Evolutionary conservation across 2,888 invertebrate species (phyloP).

Genomic region (Lasioglossum marginatum): DNA sequence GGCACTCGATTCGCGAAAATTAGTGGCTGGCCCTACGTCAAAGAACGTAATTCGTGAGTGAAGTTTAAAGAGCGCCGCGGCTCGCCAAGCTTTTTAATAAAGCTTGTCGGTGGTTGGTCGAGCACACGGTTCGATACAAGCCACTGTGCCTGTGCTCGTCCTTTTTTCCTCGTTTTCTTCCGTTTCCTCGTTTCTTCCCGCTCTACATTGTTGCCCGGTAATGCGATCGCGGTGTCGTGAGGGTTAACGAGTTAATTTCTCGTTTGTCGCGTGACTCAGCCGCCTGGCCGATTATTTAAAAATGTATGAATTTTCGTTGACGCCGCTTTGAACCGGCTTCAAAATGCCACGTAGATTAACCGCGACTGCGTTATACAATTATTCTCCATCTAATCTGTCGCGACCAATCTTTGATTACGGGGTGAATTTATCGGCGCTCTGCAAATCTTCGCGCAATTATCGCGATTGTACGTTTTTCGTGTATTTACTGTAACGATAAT

Average conservation of each 20-base stretch:
- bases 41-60: conserved; percentile 3
- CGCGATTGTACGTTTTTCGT: not conserved
- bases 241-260: conserved; percentile 57
- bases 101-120: conserved; percentile 7
- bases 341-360: conserved; percentile 33
- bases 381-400: conserved; percentile 12
- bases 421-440: not conserved
- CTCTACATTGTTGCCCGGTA: conserved; percentile 28
- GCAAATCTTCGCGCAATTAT: not conserved
- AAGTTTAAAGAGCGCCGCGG: not conserved
- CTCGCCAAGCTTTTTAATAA: conserved; percentile 21
- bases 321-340: not conserved
- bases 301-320: conserved; percentile 44
- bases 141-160: not conserved
- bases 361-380: conserved; percentile 30
- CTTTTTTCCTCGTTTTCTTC: not conserved
- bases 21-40: not conserved
- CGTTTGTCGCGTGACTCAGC: conserved; percentile 54
- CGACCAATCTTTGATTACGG: conserved; percentile 38
- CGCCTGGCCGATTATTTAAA: conserved; percentile 49
- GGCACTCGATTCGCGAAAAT: conserved; percentile 7
- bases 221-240: conserved; percentile 51
- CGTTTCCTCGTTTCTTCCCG: not conserved
- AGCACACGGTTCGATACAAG: conserved; percentile 9
- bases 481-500: not conserved